Conservation (phyloP, 2,888 invertebrate species). For the Epiblema foenella region DNA sequence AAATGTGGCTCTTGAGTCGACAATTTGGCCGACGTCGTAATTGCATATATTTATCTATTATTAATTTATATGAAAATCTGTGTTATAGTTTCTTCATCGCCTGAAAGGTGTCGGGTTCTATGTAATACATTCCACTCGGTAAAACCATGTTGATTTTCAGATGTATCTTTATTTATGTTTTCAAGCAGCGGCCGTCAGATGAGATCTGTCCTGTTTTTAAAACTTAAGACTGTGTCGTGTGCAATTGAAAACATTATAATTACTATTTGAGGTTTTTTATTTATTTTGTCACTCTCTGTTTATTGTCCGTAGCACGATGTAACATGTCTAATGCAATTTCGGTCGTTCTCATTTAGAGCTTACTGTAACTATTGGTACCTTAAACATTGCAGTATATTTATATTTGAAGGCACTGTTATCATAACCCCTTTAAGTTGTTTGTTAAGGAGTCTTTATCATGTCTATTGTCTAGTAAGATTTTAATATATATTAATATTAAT, state of each 20-base stretch:
- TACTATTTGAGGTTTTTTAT: constrained; percentile 43
- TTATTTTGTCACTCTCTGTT: constrained; percentile 41
- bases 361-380: constrained; percentile 76
- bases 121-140: constrained; percentile 82
- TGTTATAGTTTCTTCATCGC: constrained; percentile 68
- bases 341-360: constrained; percentile 75
- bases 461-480: constrained; percentile 83
- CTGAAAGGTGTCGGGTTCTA: constrained; percentile 83
- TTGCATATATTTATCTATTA: constrained; percentile 29
- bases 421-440: constrained; percentile 81
- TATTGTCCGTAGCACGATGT: constrained; percentile 44
- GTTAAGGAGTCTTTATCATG: constrained; percentile 83
- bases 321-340: constrained; percentile 55
- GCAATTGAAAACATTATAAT: constrained; percentile 47
- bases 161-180: constrained; percentile 56
- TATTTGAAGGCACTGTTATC: constrained; percentile 81
- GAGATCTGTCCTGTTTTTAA: constrained; percentile 75
- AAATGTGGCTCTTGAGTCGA: background rate
- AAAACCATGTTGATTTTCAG: constrained; percentile 76
- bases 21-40: constrained; percentile 42
- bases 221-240: constrained; percentile 62
- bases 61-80: constrained; percentile 58
- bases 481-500: constrained; percentile 80
- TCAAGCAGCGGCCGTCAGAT: constrained; percentile 66
- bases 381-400: constrained; percentile 76